phyloP scores from a whole-genome alignment of 2,797 vertebrate genomes.

The Mus spretus region DNA sequence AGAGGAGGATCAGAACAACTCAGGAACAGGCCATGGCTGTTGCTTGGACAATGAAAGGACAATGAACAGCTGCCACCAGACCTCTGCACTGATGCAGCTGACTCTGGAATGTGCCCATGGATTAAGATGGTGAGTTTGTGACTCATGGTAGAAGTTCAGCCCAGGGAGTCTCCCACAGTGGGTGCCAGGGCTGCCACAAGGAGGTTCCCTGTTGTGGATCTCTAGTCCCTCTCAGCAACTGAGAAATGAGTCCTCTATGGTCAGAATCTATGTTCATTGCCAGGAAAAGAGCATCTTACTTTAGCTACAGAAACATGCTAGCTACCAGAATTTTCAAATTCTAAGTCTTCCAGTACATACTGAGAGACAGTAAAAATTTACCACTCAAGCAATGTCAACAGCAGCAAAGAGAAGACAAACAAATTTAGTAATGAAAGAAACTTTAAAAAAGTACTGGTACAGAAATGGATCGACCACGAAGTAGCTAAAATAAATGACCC shows the following conservation, averaged over 20 bases:
- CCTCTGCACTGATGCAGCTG: constrained; percentile 23
- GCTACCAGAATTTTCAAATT: not conserved
- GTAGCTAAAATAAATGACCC: not conserved
- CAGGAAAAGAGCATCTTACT: constrained; percentile 38
- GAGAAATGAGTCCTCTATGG: constrained; percentile 34
- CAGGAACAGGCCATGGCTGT: not conserved
- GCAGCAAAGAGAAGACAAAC: not conserved
- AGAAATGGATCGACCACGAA: not conserved
- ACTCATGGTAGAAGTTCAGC: constrained; percentile 52
- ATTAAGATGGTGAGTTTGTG: constrained; percentile 31
- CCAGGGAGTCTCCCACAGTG: constrained; percentile 64
- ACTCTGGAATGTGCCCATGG: constrained; percentile 31
- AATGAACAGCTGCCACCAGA: constrained; percentile 42
- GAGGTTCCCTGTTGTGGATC: constrained; percentile 33
- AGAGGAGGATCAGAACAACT: constrained; percentile 20
- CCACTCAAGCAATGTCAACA: constrained; percentile 30
- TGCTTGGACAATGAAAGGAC: constrained; percentile 39
- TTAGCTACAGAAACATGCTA: constrained; percentile 42
- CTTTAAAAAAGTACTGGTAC: not conserved
- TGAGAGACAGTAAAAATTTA: not conserved
- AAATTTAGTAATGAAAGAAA: constrained; percentile 47
- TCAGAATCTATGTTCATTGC: constrained; percentile 10
- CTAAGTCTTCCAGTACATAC: not conserved
- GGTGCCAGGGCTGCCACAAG: constrained; percentile 6
- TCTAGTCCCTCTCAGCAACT: not conserved